Base-by-base conservation (phyloP, 1,140 invertebrate genomes). In the Diprion similis region DNA sequence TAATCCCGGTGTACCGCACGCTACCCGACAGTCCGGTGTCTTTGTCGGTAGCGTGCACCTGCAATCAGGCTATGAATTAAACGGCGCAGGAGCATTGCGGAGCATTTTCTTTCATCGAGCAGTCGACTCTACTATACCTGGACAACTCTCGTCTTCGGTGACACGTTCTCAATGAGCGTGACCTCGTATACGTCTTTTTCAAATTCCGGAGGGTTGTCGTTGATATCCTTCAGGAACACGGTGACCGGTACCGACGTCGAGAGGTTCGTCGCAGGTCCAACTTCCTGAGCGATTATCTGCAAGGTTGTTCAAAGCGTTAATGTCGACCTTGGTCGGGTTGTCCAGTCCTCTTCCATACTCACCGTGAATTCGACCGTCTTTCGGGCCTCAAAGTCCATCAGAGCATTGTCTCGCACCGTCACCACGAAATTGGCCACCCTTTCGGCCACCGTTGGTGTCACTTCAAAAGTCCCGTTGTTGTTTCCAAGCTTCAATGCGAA, bases 151-250 rank as follows among this genome's bases (percentile, higher is more conserved):
- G 94, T 94, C 13, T 94, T 95, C 17, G 90, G 89, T 15, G 92
- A 93, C 19, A 93, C 91, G 82, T 98, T 96, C 87, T 98, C 96
- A 0, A 91, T 90, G 37, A 97, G 79, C 46, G 93, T 91, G 0
- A 92, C 93, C 66, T 91, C 89, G 81, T 97, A 98, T 0, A 90
- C 86, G 15, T 91, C 81, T 76, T 93, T 89, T 10, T 91, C 86
- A 83, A 99, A 99, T 69, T 92, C 88, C 0, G 97, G 97, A 7
- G 92, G 87, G 86, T 98, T 97, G 81, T 98, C 97, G 82, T 99
- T 98, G 4, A 95, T 89, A 84, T 99, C 97, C 73, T 93, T 91
- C 17, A 99, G 86, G 80, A 94, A 92, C 1, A 98, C 93, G 0
- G 92, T 93, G 0, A 97, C 92, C 73, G 93, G 92, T 0, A 93